A percentile compares a stretch with the other conserved stretches of the same genome.
Conservation (phyloP, 2,113 vertebrate species). For the Desmodus rotundus region DNA sequence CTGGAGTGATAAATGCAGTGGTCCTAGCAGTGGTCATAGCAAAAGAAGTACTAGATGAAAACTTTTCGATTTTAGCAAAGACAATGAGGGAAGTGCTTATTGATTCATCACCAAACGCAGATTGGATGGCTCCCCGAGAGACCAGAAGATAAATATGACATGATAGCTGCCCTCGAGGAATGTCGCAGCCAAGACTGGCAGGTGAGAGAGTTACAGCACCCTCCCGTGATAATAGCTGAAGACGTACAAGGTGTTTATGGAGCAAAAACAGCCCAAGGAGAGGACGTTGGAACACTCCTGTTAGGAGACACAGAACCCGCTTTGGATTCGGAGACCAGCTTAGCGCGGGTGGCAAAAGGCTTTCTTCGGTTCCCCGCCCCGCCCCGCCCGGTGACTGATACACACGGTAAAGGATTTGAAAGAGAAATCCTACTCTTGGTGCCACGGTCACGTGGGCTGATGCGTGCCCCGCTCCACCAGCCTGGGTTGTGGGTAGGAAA, state of each 20-base stretch:
- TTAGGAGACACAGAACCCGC: not conserved
- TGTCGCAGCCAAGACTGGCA: not conserved
- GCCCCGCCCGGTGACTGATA: not conserved
- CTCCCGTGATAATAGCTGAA: not conserved
- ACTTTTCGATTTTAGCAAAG: not conserved
- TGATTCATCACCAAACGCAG: not conserved
- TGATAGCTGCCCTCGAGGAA: not conserved
- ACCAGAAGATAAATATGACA: not conserved
- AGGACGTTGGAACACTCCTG: too few relatives aligned
- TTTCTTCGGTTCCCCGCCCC: not conserved
- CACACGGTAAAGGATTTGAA: not conserved
- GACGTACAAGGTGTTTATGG: not conserved
- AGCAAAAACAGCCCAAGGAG: not conserved
- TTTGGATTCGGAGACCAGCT: too few relatives aligned
- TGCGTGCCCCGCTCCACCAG: not conserved
- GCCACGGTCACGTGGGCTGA: too few relatives aligned
- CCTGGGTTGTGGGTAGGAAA: not conserved
- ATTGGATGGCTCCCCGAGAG: not conserved
- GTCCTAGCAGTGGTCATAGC: not conserved
- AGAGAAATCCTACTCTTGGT: not conserved
- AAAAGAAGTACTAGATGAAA: not conserved
- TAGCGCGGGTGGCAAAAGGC: too few relatives aligned
- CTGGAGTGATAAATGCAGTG: not conserved
- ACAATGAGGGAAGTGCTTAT: not conserved
- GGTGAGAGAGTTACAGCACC: too few relatives aligned